Base-by-base conservation (phyloP, 2,797 vertebrate genomes). In the Tragopan temminckii region DNA sequence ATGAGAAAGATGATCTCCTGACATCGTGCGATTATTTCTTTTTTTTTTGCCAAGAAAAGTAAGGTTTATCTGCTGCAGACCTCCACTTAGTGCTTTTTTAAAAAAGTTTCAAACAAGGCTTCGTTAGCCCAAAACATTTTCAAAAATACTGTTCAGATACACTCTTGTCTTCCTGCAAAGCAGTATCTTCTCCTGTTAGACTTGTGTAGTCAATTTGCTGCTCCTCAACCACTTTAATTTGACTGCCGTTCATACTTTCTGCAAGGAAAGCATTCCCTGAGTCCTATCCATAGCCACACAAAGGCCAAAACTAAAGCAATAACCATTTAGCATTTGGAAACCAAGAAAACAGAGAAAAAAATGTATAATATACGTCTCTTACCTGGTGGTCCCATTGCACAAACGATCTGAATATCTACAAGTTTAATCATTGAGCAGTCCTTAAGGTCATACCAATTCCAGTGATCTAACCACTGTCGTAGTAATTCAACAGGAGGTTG, bases 341-440 rank as follows among this genome's bases (percentile, higher is more conserved):
- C 20, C 12, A 76, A 63, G 66, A 31, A 67, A 79, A 29, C 27
- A 27, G 20, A 13, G 43, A 79, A 90, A 64, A 90, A 64, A 61
- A 12, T 24, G 23, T 33, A 1, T 3, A 38, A 42, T 29, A 64
- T 13, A 17, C 14, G 53, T 42, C 9, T 55, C 97, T 95, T 96
- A 99, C 99, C 99, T 95, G 99, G 98, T 45, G 98, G 99, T 38
- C 99, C 99, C 99, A 99, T 99, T 7, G 99, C 99, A 88, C 99
- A 99, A 29, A 99, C 97, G 82, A 99, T 97, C 97, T 99, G 99
- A 86, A 99, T 92, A 87, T 99, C 99, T 92, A 98, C 97, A 71
- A 99, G 97, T 83, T 98, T 98, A 95, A 99, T 99, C 97, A 97
- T 52, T 50, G 98, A 98, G 94, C 98, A 99, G 91, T 99, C 99